phyloP scores from a whole-genome alignment of 2,113 vertebrate genomes.

The Myotis yumanensis region DNA sequence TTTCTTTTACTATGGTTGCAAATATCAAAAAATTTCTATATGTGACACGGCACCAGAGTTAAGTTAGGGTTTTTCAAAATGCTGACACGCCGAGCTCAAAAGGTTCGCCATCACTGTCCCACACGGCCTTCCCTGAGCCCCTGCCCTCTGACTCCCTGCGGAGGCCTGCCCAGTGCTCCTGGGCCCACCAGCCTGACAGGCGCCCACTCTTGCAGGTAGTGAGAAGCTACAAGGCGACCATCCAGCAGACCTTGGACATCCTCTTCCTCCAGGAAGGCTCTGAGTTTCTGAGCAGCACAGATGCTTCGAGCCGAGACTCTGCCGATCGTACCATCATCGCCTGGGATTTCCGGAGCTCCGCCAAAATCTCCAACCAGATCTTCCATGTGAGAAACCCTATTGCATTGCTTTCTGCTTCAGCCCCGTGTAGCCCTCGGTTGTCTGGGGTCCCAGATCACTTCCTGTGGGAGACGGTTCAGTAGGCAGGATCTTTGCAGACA shows the following conservation, averaged over 20 bases:
- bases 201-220: slow-evolving; percentile 85
- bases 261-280: slow-evolving; percentile 91
- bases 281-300: slow-evolving; percentile 94
- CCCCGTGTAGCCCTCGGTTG: not conserved
- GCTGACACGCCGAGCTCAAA: no score
- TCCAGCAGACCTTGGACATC: slow-evolving; percentile 96
- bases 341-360: slow-evolving; percentile 94
- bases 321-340: slow-evolving; percentile 95
- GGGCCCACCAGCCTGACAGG: not conserved
- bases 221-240: slow-evolving; percentile 90
- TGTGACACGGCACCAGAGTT: no score
- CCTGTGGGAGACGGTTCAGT: not conserved
- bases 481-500: not conserved
- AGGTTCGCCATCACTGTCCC: no score
- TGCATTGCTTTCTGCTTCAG: not conserved
- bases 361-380: slow-evolving; percentile 98
- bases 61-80: no score
- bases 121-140: fast-evolving
- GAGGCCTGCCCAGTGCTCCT: not conserved
- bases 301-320: slow-evolving; percentile 96
- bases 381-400: slow-evolving; percentile 89
- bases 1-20: no score
- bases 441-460: not conserved
- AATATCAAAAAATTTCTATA: no score
- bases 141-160: not conserved